Evolutionary conservation across 2,888 invertebrate species (phyloP).

Genomic region (Acrocera orbiculus): DNA sequence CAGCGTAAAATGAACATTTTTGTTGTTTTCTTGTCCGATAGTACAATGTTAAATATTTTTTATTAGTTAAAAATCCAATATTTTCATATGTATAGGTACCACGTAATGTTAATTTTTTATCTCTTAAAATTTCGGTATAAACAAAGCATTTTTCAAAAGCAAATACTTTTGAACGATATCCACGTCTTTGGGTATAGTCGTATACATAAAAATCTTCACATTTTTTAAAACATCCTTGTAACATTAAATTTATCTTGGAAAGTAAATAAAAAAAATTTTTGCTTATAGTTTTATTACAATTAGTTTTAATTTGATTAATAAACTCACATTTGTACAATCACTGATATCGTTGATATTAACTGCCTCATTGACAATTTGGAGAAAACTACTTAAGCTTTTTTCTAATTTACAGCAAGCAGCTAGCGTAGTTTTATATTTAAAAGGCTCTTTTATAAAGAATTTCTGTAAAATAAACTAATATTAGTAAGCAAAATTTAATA

Average conservation of each 20-base stretch:
- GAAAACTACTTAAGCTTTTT: conserved; percentile 24
- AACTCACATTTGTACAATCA: conserved; percentile 24
- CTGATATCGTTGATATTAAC: conserved; percentile 29
- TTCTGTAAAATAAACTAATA: conserved; percentile 10
- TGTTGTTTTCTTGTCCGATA: conserved; percentile 27
- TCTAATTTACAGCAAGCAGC: conserved; percentile 29
- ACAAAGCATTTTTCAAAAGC: conserved; percentile 30
- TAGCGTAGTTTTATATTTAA: conserved; percentile 24
- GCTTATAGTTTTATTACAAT: background rate
- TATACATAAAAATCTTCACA: conserved; percentile 24
- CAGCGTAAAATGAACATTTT: conserved; percentile 26
- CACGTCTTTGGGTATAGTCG: conserved; percentile 23
- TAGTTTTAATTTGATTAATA: background rate
- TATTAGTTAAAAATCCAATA: conserved; percentile 23
- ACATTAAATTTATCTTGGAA: conserved; percentile 25
- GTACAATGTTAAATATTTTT: conserved; percentile 22
- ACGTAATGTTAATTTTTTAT: conserved; percentile 25
- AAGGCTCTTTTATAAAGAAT: conserved; percentile 17
- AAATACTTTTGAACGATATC: conserved; percentile 26
- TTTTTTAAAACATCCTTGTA: conserved; percentile 29
- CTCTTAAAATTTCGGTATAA: conserved; percentile 28
- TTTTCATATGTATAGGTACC: conserved; percentile 29
- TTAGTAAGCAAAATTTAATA: no score
- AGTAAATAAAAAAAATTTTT: conserved; percentile 5
- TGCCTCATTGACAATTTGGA: conserved; percentile 28